Base-by-base conservation (phyloP, 1,140 invertebrate species). In the Eupristina koningsbergeri region DNA sequence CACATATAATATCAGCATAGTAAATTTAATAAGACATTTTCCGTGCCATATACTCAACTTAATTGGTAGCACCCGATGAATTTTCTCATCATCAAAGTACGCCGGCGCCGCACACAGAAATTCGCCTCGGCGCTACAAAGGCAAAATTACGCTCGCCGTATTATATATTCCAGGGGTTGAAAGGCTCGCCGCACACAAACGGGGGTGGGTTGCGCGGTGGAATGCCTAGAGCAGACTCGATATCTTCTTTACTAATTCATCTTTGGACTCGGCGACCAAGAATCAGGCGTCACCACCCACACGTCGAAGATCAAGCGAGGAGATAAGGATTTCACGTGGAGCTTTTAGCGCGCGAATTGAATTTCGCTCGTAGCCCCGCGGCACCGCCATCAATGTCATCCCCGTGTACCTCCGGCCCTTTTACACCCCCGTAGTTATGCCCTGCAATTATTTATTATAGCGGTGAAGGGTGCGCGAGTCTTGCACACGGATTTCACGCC, bases 191-290 rank as follows among this genome's bases (percentile, higher is more conserved):
- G 50, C 9, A n/a, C 3, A n/a, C 36, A 19, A 5, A 7, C 36
- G 36, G 22, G 67, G 36, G 22, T 36, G 31, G 75, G 3, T 17
- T 36, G 39, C 17, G 74, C 15, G 34, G 29, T 86, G 88, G 89
- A 91, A 91, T 89, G 88, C 91, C 91, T 89, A 86, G 86, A 86
- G 86, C 85, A 86, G 91, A 90, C 90, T 89, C 90, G 89, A 91
- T 92, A 92, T 91, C 90, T 91, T 91, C 89, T 92, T 84, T 87
- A 91, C 90, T 92, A 91, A 92, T 92, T 92, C 91, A 92, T 91
- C 85, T 86, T 85, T 69, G 64, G 78, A 86, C 89, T 88, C 88
- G 89, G 87, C 87, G 89, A 91, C 90, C 90, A 89, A 89, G 89
- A 90, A 88, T 73, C 63, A 77, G 36, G 45, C 64, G 45, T 13